Percentiles rank a stretch among this genome's conserved stretches.
These are phyloP conservation scores for Diplogasteroides magnus DNA, from an alignment of 1,140 invertebrate species.

Conservation along the genomic window DNA sequence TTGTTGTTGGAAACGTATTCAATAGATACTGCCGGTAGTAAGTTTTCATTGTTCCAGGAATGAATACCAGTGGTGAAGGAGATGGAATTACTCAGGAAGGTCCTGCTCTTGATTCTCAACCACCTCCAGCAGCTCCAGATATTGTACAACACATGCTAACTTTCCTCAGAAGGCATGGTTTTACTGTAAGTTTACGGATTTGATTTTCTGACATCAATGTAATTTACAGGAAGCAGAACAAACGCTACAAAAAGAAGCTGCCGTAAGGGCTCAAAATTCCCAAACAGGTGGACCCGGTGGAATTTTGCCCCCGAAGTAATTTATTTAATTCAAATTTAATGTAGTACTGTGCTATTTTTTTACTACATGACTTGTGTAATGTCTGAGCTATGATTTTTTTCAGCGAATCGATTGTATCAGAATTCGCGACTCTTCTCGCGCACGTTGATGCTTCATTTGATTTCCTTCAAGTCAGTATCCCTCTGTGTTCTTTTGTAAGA, in stretches of 20 bases:
- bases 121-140: neutral
- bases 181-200: slow-evolving; percentile 15
- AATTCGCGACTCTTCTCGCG: slow-evolving; percentile 24
- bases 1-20: too few relatives aligned
- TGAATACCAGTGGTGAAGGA: neutral
- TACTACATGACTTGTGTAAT: neutral
- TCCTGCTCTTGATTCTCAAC: neutral
- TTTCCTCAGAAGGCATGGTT: slow-evolving; percentile 10
- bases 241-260: slow-evolving; percentile 4
- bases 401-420: slow-evolving; percentile 23
- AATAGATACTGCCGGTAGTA: too few relatives aligned
- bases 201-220: neutral
- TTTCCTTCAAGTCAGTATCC: too few relatives aligned
- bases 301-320: too few relatives aligned
- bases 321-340: slow-evolving; percentile 1
- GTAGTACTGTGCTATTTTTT: neutral
- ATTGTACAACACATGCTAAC: slow-evolving; percentile 2
- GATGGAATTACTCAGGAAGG: neutral
- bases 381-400: slow-evolving; percentile 2
- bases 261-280: too few relatives aligned
- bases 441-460: slow-evolving; percentile 28
- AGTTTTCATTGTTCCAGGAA: neutral
- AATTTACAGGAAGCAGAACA: slow-evolving; percentile 10
- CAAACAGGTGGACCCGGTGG: neutral
- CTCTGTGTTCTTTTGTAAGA: too few relatives aligned